Evolutionary conservation across 2,888 invertebrate species (phyloP), one percentile per base, ranked within the genome.

Genomic region (Polyploca ridens): DNA sequence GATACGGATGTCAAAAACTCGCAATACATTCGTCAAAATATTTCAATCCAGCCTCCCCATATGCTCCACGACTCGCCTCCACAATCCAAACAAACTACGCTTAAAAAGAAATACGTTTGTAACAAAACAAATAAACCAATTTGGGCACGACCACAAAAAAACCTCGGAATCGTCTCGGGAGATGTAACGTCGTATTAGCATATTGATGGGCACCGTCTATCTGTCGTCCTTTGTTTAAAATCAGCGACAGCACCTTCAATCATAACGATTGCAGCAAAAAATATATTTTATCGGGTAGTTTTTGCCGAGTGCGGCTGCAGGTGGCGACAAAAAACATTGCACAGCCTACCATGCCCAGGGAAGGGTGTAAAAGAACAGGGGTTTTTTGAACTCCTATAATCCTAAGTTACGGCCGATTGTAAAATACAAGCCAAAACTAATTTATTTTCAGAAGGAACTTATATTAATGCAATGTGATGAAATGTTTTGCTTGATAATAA

Each of bases 101-200:
- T 85, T 84, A 82, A 86, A 86, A 88, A 88, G 86, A 86, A 88
- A 89, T 85, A 89, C 81, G 85, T 83, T 89, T 78, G 87, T 85
- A 91, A 91, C 89, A 90, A 91, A 91, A 91, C 88, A 94, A 93
- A 93, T 91, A 93, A 91, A 92, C 91, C 90, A 90, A 93, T 91
- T 90, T 86, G 88, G 83, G 86, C 66, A 73, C 78, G 79, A 77
- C 69, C 85, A 89, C 88, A 93, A 93, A 93, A 90, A 86, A 71
- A 63, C 71, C 69, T 75, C 76, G 78, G 82, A 84, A 79, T 83
- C 85, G 84, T 82, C 84, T 84, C 83, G 79, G 75, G 85, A 84
- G 84, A 83, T 85, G 85, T 82, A 85, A 79, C 82, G 75, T 76
- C 74, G 83, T 84, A 94, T 94, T 94, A 94, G 83, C 93, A 94